Conservation (phyloP, 2,113 vertebrate genomes). For the Neomonachus schauinslandi region DNA sequence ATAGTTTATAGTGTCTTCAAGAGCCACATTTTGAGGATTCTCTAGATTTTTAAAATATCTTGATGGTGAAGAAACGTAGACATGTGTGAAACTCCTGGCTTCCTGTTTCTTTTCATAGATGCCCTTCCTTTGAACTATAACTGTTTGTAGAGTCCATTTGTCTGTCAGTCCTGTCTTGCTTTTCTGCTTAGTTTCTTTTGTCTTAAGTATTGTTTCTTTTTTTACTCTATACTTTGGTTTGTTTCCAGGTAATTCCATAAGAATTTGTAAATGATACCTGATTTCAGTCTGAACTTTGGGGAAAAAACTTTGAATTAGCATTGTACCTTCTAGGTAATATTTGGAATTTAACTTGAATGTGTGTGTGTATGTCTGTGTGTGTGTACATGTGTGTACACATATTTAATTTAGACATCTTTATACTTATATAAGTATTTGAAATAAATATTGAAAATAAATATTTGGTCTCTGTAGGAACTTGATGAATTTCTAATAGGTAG, state of each 20-base stretch:
- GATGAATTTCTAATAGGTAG: neutral
- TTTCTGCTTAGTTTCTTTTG: neutral
- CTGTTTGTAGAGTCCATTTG: neutral
- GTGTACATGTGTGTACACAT: neutral
- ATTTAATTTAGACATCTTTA: conserved; percentile 13
- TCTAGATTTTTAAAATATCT: neutral
- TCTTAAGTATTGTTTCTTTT: neutral
- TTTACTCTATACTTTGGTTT: neutral
- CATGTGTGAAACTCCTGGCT: too few species aligned
- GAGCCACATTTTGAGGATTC: neutral
- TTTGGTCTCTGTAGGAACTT: neutral
- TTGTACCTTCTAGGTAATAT: neutral
- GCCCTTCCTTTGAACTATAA: neutral
- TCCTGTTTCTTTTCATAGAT: neutral
- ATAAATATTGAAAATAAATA: neutral
- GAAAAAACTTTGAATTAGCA: neutral
- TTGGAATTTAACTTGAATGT: neutral
- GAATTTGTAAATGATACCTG: neutral
- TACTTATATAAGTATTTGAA: neutral
- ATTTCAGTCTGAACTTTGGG: neutral
- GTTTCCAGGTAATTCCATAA: neutral
- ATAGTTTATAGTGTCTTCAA: neutral
- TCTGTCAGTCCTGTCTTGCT: neutral
- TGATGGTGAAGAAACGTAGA: neutral
- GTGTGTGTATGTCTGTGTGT: too few species aligned